Evolutionary conservation across 2,888 invertebrate genomes (phyloP), one percentile per base, ranked within the genome.

Genomic region (Anoncus sp.): DNA sequence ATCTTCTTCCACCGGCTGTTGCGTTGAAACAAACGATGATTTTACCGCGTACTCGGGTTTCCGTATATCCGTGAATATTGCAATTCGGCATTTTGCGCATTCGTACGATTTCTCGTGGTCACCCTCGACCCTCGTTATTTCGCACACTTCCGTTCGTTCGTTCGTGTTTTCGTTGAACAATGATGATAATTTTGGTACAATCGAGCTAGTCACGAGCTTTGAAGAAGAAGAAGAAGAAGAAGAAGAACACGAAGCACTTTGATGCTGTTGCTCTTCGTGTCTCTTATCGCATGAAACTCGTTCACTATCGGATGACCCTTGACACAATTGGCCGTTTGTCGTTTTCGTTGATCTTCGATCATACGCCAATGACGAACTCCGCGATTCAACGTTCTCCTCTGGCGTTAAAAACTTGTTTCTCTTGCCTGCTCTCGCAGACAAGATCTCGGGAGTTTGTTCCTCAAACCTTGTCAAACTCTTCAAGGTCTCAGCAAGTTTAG

Each of bases 71-170:
- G 73, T 62, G 53, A 81, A 83, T 85, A 82, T 81, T 79, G 85
- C 87, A 83, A 87, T 77, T 85, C 81, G 78, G 87, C 87, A 88
- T 88, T 85, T 87, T 84, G 82, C 82, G 77, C 55, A 43, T 24
- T 53, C 71, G 22, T 18, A 22, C n/a, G 51, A 38, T 60, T 38
- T 43, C 60, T 24, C 60, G 66, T 65, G 47, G 47, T 43, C 40
- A 16, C 40, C 35, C 49, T 57, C 16, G 43, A 16, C 24, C 35
- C 62, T 67, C 47, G 14, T 10, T 22, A 14, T 7, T 20, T 31
- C 55, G 69, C 69, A 63, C 74, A 5, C 31, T 31, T 7, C 31
- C 31, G 31, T 31, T 5, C 4, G 4, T 31, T 31, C 31, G 31
- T 7, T 3, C 31, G 31, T 7, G 31, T 31, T 7, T 3, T 31